Conservation (phyloP, 2,888 invertebrate species). For the Agriopis leucophaearia region DNA sequence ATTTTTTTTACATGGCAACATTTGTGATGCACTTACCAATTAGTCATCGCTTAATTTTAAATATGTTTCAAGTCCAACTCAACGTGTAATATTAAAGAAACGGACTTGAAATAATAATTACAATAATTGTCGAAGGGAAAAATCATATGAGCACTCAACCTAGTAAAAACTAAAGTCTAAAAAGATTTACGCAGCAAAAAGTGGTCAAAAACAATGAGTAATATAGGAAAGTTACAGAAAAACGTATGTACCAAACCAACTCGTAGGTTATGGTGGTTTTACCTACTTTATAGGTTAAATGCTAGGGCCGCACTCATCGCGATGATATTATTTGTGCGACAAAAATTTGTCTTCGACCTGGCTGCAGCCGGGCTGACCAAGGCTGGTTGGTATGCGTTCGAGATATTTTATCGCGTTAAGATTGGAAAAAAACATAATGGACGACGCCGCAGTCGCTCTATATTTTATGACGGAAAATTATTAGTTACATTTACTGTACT, state of each 20-base stretch:
- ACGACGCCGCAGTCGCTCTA: too few species aligned
- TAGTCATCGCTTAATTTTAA: background rate
- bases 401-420: too few species aligned
- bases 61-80: background rate
- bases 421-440: too few species aligned
- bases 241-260: background rate
- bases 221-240: conserved; percentile 7
- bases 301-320: too few species aligned
- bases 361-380: too few species aligned
- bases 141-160: background rate
- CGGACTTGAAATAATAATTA: background rate
- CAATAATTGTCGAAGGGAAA: background rate
- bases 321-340: too few species aligned
- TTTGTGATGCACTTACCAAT: background rate
- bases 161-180: conserved; percentile 1
- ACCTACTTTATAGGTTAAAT: background rate
- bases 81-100: background rate
- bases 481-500: too few species aligned
- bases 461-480: too few species aligned
- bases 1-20: background rate
- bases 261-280: background rate
- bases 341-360: too few species aligned
- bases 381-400: too few species aligned
- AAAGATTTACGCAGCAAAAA: conserved; percentile 4
- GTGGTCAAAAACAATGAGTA: background rate